phyloP scores from a whole-genome alignment of 2,113 vertebrate species.

The Hepsetus odoe region DNA sequence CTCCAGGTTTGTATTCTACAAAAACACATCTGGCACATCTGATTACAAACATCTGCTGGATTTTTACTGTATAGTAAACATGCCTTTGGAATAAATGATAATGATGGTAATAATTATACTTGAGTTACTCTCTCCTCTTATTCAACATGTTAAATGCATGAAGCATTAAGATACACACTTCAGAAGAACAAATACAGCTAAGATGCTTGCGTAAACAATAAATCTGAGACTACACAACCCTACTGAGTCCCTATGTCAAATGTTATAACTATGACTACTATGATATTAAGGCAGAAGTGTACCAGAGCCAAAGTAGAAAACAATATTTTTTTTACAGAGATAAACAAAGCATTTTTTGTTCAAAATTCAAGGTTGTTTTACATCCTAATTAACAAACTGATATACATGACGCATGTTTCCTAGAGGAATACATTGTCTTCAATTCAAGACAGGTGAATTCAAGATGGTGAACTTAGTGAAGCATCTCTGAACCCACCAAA shows the following conservation, averaged over 20 bases:
- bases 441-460: conserved; percentile 5
- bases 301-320: background rate
- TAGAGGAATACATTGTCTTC: background rate
- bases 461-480: background rate
- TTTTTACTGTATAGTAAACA: too few relatives aligned
- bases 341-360: background rate
- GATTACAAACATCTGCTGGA: too few relatives aligned
- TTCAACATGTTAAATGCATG: too few relatives aligned
- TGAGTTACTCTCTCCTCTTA: too few relatives aligned
- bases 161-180: too few relatives aligned
- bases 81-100: too few relatives aligned
- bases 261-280: conserved; percentile 5
- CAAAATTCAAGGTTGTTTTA: too few relatives aligned
- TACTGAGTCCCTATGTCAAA: conserved; percentile 2
- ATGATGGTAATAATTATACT: too few relatives aligned
- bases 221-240: background rate
- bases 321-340: background rate
- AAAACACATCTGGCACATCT: too few relatives aligned
- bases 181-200: too few relatives aligned
- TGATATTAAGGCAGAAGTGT: background rate
- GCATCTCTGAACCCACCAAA: background rate
- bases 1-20: too few relatives aligned
- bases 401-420: too few relatives aligned
- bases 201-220: background rate
- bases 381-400: background rate